Percentiles rank a stretch among this genome's conserved stretches.
These are phyloP conservation scores for Petrolisthes manimaculis DNA, from an alignment of 2,888 invertebrate genomes.

Conservation along the genomic window DNA sequence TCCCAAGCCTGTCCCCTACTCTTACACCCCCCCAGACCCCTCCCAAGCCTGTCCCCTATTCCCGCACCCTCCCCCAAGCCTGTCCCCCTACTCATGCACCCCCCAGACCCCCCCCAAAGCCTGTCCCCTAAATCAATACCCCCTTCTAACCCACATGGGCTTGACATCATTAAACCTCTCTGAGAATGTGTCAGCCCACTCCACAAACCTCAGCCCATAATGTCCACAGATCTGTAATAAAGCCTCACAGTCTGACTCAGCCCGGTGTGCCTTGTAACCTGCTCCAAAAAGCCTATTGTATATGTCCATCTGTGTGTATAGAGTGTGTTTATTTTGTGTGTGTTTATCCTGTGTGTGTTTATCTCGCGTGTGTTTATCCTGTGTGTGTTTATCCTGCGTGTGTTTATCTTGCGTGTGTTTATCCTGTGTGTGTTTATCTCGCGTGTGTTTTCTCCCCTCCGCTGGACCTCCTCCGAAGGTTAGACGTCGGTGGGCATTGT, in stretches of 20 bases:
- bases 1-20: too few species aligned
- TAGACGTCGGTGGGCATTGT: conserved; percentile 29
- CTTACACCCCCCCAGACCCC: too few species aligned
- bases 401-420: not conserved
- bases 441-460: too few species aligned
- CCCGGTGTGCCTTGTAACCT: conserved; percentile 40
- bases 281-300: conserved; percentile 44
- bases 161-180: conserved; percentile 30
- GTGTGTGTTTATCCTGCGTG: conserved; percentile 29
- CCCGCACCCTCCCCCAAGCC: too few species aligned
- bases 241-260: conserved; percentile 55
- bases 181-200: conserved; percentile 47
- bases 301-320: conserved; percentile 37
- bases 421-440: not conserved
- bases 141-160: conserved; percentile 57
- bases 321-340: not conserved
- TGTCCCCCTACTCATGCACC: too few species aligned
- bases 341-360: not conserved
- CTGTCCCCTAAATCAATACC: not conserved
- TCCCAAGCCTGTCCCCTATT: too few species aligned
- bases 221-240: conserved; percentile 52
- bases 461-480: too few species aligned
- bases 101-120: too few species aligned
- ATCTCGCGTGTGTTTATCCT: conserved; percentile 8
- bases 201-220: conserved; percentile 51